phyloP scores from a whole-genome alignment of 2,113 vertebrate genomes.

The Mesitornis unicolor region DNA sequence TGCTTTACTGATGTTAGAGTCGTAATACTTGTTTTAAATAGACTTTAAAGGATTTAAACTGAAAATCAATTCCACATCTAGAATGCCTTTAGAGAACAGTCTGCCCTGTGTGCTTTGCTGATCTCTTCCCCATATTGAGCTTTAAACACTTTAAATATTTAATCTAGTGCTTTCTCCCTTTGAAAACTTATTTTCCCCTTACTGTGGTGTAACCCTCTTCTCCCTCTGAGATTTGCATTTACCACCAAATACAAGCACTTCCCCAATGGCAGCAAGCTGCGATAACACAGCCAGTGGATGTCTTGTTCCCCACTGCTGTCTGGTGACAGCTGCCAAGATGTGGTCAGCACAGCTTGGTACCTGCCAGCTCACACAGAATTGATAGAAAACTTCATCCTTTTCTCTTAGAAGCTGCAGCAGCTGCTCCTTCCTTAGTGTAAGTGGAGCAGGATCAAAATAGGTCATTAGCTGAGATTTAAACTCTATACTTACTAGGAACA shows the following conservation, averaged over 20 bases:
- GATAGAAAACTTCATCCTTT: neutral
- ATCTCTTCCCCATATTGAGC: slow-evolving; percentile 8
- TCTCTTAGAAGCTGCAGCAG: neutral
- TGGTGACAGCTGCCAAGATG: neutral
- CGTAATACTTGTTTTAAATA: slow-evolving; percentile 52
- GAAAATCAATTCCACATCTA: slow-evolving; percentile 47
- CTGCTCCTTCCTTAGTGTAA: neutral
- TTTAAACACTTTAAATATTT: slow-evolving; percentile 47
- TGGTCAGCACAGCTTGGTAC: neutral
- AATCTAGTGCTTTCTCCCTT: neutral
- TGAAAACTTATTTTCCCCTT: neutral
- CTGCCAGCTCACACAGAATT: neutral
- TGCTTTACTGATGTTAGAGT: slow-evolving; percentile 37
- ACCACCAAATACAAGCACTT: neutral
- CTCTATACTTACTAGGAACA: neutral
- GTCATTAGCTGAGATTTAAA: neutral
- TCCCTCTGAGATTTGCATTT: neutral
- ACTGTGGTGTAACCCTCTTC: neutral
- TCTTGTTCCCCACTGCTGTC: neutral
- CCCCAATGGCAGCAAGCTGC: neutral
- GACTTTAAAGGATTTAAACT: slow-evolving; percentile 54
- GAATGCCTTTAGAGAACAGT: neutral
- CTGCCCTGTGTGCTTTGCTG: neutral
- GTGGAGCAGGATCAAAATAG: neutral
- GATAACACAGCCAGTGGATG: neutral